Base-by-base conservation (phyloP, 2,797 vertebrate species). In the Helarctos malayanus region DNA sequence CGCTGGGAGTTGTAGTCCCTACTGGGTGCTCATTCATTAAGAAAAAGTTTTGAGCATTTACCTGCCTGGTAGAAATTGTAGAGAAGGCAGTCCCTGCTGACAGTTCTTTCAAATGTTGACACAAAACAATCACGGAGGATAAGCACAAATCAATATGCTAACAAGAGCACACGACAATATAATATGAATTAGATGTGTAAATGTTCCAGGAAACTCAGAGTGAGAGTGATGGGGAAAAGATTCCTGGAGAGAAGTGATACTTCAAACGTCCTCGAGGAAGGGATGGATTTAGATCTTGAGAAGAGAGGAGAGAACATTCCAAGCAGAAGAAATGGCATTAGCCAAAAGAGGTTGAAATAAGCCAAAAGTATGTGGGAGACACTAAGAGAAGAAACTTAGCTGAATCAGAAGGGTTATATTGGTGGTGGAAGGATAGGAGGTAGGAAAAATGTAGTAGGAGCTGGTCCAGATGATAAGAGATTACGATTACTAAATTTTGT, bases 81-180 rank as follows among this genome's bases (percentile, higher is more conserved):
- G n/a, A 52, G 78, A 59, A 32, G 35, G 56, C 49, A 79, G 13
- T 52, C 35, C 76, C 83, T 68, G 16, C 68, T 32, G 69, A 87
- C 21, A 84, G 73, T 94, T 47, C 68, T 82, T 94, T 49, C 35
- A 89, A 21, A 80, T 63, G 69, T 92, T 94, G 78, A 96, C 76
- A 61, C 32, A 56, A 78, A 93, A 71, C 92, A 82, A 10, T 65
- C 69, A 59, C 25, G 61, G 73, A 82, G 23, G 49, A 82, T 93
- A 85, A 91, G 38, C 73, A 69, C 65, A 90, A 73, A 75, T 89
- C 68, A 49, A 8, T 56, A 57, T 84, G 61, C 35, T 59, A 85
- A 63, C 59, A 88, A 56, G 23, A 49, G 18, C 11, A 10, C 11
- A 10, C 32, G 81, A 54, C 32, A n/a, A 25, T 80, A 32, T 29